Base-by-base conservation (phyloP, 2,113 vertebrate species). In the Thermophis baileyi region DNA sequence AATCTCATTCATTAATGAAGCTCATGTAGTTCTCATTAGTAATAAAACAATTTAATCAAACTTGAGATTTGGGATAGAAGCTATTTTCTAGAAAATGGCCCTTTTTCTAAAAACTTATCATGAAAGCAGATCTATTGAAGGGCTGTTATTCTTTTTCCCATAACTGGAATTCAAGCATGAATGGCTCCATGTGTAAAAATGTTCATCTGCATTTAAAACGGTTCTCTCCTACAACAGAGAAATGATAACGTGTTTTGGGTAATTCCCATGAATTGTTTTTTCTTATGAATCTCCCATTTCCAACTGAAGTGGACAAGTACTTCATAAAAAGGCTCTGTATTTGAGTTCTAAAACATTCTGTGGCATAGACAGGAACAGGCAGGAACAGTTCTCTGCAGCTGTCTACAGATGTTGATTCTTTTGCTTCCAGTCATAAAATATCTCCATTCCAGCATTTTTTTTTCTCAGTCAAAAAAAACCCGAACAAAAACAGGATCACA, bases 21-120 rank as follows among this genome's bases (percentile, higher is more conserved):
- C 86, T 63, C 74, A 16, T 93, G 88, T 63, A 86, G 88, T 93
- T 93, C 63, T 85, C 87, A 86, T 93, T 93, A 91, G 87, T 85
- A 89, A 86, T 91, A 93, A 91, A 93, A 86, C 93, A 89, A 89
- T 54, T 89, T 89, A 93, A 91, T 93, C 53, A 63, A 49, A 89
- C 27, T 20, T 81, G 51, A 60, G n/a, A 27, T 88, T 89, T 86
- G 69, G 46, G 91, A 53, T 51, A 91, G 35, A 51, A 86, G n/a
- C 85, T 47, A 6, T 51, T 89, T 91, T 85, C 49, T 86, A 47
- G 46, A 24, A 91, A 4, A 88, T 25, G 93, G 89, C 60, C 90
- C 92, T 85, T 69, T 92, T 88, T 88, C 63, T 91, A 11, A 6
- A 69, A 25, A 24, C 46, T 24, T n/a, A 9, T 92, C 93, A 85